A percentile compares a stretch with the other conserved stretches of the same genome.
These are phyloP conservation scores for Coregonus suidteri DNA, from an alignment of 2,797 vertebrate species.

Conservation along the genomic window DNA sequence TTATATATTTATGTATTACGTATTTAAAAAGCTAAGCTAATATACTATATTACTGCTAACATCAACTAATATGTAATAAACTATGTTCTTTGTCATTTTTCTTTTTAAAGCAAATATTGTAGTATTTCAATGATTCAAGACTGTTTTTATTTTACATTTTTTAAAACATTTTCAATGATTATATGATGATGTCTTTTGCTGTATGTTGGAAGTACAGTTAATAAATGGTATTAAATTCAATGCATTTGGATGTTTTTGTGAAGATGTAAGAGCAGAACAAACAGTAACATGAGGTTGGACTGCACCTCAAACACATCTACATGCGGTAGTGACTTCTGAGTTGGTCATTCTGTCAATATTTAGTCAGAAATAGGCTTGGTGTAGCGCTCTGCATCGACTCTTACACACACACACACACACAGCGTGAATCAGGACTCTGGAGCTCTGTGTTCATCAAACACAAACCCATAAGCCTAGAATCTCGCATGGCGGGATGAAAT, in stretches of 20 bases:
- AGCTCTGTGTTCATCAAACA: constrained; percentile 4
- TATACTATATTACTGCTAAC: not conserved
- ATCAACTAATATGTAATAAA: not conserved
- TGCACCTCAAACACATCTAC: not conserved
- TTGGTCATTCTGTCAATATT: not conserved
- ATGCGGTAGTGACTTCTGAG: not conserved
- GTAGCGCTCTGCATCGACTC: not conserved
- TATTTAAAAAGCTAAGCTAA: not conserved
- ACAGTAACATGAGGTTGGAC: not conserved
- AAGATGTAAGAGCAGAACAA: not conserved
- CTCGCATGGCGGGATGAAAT: not conserved
- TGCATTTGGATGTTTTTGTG: not conserved
- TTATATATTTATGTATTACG: not conserved
- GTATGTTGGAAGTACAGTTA: not conserved
- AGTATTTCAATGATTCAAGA: not conserved
- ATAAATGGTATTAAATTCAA: not conserved
- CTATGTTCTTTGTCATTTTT: not conserved
- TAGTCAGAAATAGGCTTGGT: not conserved
- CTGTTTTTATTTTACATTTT: not conserved
- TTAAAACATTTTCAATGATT: not conserved
- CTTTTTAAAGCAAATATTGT: not conserved
- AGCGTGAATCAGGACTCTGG: not conserved
- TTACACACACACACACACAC: constrained; percentile 2
- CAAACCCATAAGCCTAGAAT: not conserved
- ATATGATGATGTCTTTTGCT: not conserved